phyloP scores from a whole-genome alignment of 2,113 vertebrate species.

The Chloropsis cyanopogon region DNA sequence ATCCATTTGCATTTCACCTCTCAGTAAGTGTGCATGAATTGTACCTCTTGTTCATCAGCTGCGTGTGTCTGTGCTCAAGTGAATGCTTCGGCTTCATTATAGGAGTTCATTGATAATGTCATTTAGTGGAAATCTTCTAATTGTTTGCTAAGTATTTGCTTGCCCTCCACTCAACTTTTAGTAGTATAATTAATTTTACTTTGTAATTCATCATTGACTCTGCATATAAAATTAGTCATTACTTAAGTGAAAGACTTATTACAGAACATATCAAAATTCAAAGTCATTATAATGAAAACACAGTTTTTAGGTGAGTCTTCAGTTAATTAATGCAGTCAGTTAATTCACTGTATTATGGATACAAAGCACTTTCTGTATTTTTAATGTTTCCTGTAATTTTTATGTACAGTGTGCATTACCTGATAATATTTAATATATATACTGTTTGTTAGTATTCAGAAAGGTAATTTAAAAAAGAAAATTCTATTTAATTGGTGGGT shows the following conservation, averaged over 20 bases:
- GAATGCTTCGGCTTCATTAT: background rate
- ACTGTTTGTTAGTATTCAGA: background rate
- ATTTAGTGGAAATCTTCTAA: slow-evolving; percentile 15
- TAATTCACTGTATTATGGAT: background rate
- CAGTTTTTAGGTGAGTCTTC: background rate
- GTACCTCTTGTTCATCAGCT: background rate
- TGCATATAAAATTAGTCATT: background rate
- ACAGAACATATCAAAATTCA: slow-evolving; percentile 18
- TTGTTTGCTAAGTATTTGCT: slow-evolving; percentile 36
- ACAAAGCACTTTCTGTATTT: background rate
- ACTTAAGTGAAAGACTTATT: background rate
- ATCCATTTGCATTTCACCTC: background rate
- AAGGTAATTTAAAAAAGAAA: background rate
- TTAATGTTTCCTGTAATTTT: background rate
- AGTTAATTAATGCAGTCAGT: slow-evolving; percentile 11
- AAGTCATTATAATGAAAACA: background rate
- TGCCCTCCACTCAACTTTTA: slow-evolving; percentile 13
- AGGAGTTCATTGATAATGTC: slow-evolving; percentile 5
- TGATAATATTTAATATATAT: background rate
- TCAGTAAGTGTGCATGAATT: background rate
- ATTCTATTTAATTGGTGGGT: background rate
- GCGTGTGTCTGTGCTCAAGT: background rate
- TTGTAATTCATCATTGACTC: slow-evolving; percentile 6
- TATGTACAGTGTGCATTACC: background rate
- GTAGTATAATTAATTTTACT: slow-evolving; percentile 29